These are phyloP conservation scores for Amphiprion ocellaris DNA, from an alignment of 2,113 vertebrate genomes.

Conservation along the genomic window DNA sequence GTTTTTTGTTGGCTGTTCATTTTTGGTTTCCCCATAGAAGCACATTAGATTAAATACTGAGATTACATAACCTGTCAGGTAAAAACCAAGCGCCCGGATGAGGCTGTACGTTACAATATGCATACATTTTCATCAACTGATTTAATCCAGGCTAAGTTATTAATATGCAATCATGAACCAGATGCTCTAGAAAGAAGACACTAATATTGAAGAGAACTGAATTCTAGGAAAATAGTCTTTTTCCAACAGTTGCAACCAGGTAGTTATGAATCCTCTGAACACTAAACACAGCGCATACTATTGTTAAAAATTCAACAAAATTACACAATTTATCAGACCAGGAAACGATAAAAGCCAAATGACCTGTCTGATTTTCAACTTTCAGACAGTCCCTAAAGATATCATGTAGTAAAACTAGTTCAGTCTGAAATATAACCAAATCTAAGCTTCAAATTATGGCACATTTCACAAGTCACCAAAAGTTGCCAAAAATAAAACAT, in stretches of 20 bases:
- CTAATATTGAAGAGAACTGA: slow-evolving; percentile 36
- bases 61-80: slow-evolving; percentile 38
- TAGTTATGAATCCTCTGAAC: background rate
- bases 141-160: slow-evolving; percentile 33
- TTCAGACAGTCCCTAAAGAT: no score
- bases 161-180: slow-evolving; percentile 40
- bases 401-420: no score
- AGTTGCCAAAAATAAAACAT: no score
- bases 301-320: no score
- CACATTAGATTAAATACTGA: slow-evolving; percentile 17
- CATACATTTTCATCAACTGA: slow-evolving; percentile 28
- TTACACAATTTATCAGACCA: no score
- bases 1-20: background rate
- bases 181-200: slow-evolving; percentile 37
- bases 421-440: no score
- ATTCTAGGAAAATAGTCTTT: slow-evolving; percentile 18
- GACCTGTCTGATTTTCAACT: no score
- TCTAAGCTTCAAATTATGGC: no score
- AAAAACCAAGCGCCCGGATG: slow-evolving; percentile 4
- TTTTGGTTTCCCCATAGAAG: slow-evolving; percentile 1
- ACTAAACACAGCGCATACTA: no score
- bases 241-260: slow-evolving; percentile 30
- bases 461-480: no score
- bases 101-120: slow-evolving; percentile 27
- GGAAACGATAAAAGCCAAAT: no score